A percentile compares a stretch with the other conserved stretches of the same genome.
phyloP scores from a whole-genome alignment of 2,113 vertebrate genomes.

The Nansenia antarctica region DNA sequence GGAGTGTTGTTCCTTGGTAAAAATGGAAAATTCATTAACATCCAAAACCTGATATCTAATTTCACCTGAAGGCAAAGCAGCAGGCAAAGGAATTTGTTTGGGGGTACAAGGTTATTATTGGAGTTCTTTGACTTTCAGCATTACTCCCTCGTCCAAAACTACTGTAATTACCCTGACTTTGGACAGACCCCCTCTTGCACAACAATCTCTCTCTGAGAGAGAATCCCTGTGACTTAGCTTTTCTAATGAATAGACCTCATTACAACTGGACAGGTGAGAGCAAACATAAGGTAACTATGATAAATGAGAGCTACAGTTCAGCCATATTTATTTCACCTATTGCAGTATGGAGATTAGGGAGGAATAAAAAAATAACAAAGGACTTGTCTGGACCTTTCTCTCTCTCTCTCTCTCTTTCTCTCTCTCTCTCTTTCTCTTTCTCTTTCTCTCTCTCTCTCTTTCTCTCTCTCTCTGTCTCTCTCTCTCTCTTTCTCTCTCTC shows the following conservation, averaged over 20 bases:
- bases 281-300: too few species aligned
- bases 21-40: constrained; percentile 10
- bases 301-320: too few species aligned
- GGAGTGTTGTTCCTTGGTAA: neutral
- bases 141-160: neutral
- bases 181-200: neutral
- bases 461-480: neutral
- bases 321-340: too few species aligned
- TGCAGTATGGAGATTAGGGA: too few species aligned
- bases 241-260: too few species aligned
- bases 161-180: neutral
- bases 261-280: neutral
- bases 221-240: neutral
- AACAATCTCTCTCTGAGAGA: neutral
- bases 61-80: neutral
- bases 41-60: neutral
- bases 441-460: neutral
- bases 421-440: neutral
- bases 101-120: neutral
- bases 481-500: neutral
- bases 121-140: neutral
- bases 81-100: neutral
- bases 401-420: neutral
- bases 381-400: too few species aligned
- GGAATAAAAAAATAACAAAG: too few species aligned